Base-by-base conservation (phyloP, 2,113 vertebrate species). In the Limnothrissa miodon region DNA sequence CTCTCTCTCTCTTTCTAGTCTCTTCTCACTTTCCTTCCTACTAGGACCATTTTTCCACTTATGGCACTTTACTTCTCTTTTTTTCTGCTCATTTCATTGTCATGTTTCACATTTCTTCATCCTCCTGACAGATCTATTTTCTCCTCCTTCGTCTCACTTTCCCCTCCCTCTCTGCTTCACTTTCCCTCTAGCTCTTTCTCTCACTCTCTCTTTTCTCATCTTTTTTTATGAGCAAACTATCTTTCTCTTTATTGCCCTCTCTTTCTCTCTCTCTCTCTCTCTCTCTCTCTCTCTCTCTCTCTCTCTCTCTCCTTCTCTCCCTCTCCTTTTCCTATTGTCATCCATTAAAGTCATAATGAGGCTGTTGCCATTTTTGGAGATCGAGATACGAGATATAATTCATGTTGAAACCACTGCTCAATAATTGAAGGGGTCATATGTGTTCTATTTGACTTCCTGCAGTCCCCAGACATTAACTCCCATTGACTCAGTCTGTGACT, bases 331-430 rank as follows among this genome's bases (percentile, higher is more conserved):
- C 59, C 25, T 8, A 62, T 62, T 62, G 29, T 29, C 70, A 39
- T 46, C 84, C 78, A 88, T 92, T 91, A 88, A 87, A 87, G 87
- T 84, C 89, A 83, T 92, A 90, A 91, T 91, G 89, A 92, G 87
- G 82, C 85, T 84, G 88, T 87, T 86, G 74, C 91, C 87, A 39
- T 91, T 91, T 92, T 89, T 90, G 89, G 88, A 90, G 46, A 5
- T 83, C 7, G 44, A 83, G 83, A 84, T 85, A 62, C 78, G 82
- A 84, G 82, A 78, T 89, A 84, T 86, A 81, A 92, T 90, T 88
- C 86, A 86, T 90, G 83, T 82, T 86, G 84, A 81, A 74, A 15
- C 66, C 66, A 19, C 45, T 44, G 66, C 84, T 91, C 53, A 92
- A 92, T 90, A 88, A 92, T 91, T 89, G 74, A 90, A 82, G 85